Conservation (phyloP, 2,797 vertebrate genomes). For the Lutjanus argentimaculatus region DNA sequence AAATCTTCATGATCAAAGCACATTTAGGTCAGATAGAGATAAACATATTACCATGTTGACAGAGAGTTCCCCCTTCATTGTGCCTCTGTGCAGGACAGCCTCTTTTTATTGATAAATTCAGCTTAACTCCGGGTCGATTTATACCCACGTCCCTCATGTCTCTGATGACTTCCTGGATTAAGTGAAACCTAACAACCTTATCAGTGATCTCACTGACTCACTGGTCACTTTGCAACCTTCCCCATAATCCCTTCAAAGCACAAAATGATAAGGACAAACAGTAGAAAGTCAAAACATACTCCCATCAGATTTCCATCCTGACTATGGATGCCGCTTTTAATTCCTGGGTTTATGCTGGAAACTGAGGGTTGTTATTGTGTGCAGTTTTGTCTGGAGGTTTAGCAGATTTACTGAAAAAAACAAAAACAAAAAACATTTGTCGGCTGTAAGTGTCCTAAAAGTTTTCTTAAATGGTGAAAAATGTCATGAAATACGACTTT, state of each 20-base stretch:
- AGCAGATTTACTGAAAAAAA: background rate
- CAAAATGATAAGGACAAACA: slow-evolving; percentile 66
- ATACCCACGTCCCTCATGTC: slow-evolving; percentile 67
- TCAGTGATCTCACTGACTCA: slow-evolving; percentile 76
- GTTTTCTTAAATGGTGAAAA: background rate
- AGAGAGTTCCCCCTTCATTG: slow-evolving; percentile 57
- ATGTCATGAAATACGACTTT: slow-evolving; percentile 12
- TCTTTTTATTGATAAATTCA: slow-evolving; percentile 45
- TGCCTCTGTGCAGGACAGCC: slow-evolving; percentile 41
- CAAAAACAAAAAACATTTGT: background rate
- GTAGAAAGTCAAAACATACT: slow-evolving; percentile 73
- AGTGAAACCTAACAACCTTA: slow-evolving; percentile 73
- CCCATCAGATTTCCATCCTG: slow-evolving; percentile 58
- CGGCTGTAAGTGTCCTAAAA: background rate
- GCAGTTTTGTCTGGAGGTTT: slow-evolving; percentile 9
- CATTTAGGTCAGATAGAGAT: background rate
- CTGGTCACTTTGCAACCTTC: slow-evolving; percentile 58
- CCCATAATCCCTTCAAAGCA: slow-evolving; percentile 75
- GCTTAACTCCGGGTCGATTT: slow-evolving; percentile 62
- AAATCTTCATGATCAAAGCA: slow-evolving; percentile 16
- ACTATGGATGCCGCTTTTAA: slow-evolving; percentile 71
- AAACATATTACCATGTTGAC: slow-evolving; percentile 65
- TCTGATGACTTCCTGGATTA: slow-evolving; percentile 71
- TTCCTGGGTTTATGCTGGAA: slow-evolving; percentile 73
- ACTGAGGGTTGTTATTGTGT: slow-evolving; percentile 63